Evolutionary conservation across 92 coral and sea anemone genomes (phyloP).

Genomic region (Palythoa grandis): DNA sequence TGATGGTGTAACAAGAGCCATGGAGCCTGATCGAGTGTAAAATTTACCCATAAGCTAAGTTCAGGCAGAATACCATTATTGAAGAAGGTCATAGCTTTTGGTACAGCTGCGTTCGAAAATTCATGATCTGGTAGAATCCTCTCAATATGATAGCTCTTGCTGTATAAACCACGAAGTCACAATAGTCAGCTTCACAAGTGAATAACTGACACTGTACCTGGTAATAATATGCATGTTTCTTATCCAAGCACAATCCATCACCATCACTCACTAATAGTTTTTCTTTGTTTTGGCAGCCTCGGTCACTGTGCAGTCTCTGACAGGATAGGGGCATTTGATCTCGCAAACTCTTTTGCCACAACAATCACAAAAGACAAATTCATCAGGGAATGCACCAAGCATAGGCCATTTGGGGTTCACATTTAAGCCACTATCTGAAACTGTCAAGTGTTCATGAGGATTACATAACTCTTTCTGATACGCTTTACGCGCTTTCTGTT

Average conservation of each 20-base stretch:
- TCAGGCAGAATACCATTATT: constrained; percentile 39
- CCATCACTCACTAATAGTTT: neutral
- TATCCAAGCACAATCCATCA: constrained; percentile 9
- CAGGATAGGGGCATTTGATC: constrained; percentile 47
- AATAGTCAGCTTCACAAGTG: constrained; percentile 33
- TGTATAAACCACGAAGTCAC: constrained; percentile 32
- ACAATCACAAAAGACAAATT: constrained; percentile 61
- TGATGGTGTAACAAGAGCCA: constrained; percentile 25
- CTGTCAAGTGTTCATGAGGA: constrained; percentile 48
- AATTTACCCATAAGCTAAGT: constrained; percentile 26
- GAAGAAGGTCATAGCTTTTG: constrained; percentile 38
- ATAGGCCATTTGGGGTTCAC: constrained; percentile 59
- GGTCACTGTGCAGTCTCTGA: constrained; percentile 2
- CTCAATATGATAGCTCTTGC: constrained; percentile 23
- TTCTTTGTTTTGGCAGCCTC: constrained; percentile 45
- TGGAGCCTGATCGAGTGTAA: constrained; percentile 42
- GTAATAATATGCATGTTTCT: constrained; percentile 24
- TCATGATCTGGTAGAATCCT: constrained; percentile 43
- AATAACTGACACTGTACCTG: constrained; percentile 34
- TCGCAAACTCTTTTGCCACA: constrained; percentile 62
- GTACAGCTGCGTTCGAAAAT: constrained; percentile 39
- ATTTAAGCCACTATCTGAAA: constrained; percentile 65
- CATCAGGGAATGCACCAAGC: constrained; percentile 33
- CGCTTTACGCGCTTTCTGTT: neutral
- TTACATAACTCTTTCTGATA: constrained; percentile 33